Evolutionary conservation across 2,888 invertebrate species (phyloP), one percentile per base, ranked within the genome.

Genomic region (Uropetala carovei): DNA sequence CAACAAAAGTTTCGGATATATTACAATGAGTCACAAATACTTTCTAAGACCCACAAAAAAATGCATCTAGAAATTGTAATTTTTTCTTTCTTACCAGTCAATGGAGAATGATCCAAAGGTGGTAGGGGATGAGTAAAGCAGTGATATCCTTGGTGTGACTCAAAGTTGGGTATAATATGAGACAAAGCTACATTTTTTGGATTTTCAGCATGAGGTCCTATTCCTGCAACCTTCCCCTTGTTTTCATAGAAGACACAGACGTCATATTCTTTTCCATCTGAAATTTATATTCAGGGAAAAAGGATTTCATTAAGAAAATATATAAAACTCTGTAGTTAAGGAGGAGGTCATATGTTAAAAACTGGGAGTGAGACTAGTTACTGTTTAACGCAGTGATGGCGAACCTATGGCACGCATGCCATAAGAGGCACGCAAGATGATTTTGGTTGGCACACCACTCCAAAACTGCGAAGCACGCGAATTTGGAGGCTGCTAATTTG

Each of bases 231-330:
- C 14, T 43, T 89, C 43, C 27, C 64, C 64, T 89, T 89, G 89
- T 43, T 64, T 58, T 89, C 89, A 89, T 89, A 89, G 64, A 89
- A 64, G 89, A 89, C 64, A n/a, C 68, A 68, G n/a, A 89, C 43
- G 16, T 64, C 89, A 64, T 89, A 89, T n/a, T 89, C 89, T 64
- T 89, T 89, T 43, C 89, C 68, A 64, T 89, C 89, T 89, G 64
- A 43, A 89, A 89, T 59, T 43, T 5, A 89, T 18, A 68, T 14
- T 9, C 10, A 86, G 43, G 18, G 56, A 89, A 68, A 30, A 18
- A 60, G 18, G 9, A 13, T 11, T 58, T 57, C 18, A 22, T 14
- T n/a, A 58, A 2, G 7, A 16, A 1, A 14, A 64, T 0, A 11
- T 5, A n/a, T 64, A 18, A 16, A 16, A 64, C 5, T 8, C 64